Conservation (phyloP, 1,140 invertebrate genomes). For the Yoshiicerus persimilis region DNA sequence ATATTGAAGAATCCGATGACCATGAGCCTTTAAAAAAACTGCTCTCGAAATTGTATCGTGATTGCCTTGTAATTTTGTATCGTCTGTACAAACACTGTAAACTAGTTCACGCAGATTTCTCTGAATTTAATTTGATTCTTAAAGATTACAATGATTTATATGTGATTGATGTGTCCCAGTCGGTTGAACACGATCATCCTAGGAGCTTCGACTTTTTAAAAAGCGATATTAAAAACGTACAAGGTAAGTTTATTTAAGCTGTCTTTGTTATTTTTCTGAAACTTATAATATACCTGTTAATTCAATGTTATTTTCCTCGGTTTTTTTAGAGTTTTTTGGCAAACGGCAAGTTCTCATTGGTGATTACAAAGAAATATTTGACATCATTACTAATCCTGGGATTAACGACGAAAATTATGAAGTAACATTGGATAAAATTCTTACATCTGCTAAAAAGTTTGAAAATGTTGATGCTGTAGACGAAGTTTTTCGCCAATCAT, state of each 20-base stretch:
- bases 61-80: slow-evolving; percentile 88
- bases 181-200: slow-evolving; percentile 97
- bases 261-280: not conserved
- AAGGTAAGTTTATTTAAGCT: slow-evolving; percentile 55
- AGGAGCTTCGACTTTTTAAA: slow-evolving; percentile 90
- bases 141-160: slow-evolving; percentile 78
- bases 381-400: slow-evolving; percentile 90
- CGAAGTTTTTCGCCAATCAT: slow-evolving; percentile 90
- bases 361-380: slow-evolving; percentile 88
- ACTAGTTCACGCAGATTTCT: slow-evolving; percentile 95
- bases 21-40: slow-evolving; percentile 24
- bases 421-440: slow-evolving; percentile 70
- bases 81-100: slow-evolving; percentile 88
- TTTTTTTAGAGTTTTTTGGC: slow-evolving; percentile 84
- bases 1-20: not conserved
- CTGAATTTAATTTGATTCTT: slow-evolving; percentile 80
- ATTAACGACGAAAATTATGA: slow-evolving; percentile 83
- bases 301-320: slow-evolving; percentile 14
- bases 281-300: not conserved
- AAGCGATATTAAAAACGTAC: slow-evolving; percentile 93
- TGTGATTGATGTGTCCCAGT: slow-evolving; percentile 97
- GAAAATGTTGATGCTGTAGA: slow-evolving; percentile 65
- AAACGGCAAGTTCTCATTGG: slow-evolving; percentile 86
- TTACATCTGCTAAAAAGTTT: slow-evolving; percentile 65
- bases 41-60: slow-evolving; percentile 71